Conservation (phyloP, 2,797 vertebrate genomes). For the Ambastaia sidthimunki region DNA sequence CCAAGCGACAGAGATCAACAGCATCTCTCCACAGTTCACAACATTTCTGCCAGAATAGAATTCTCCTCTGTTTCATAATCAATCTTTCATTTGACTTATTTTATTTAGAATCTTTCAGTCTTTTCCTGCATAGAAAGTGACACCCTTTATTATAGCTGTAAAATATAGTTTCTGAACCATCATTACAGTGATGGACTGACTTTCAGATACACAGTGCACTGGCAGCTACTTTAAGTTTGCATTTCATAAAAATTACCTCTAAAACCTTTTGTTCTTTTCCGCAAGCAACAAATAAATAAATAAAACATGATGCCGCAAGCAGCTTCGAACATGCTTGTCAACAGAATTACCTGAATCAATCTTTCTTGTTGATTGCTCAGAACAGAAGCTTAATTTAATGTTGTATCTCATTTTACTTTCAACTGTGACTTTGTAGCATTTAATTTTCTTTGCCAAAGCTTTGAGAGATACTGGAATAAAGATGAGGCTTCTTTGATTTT, state of each 20-base stretch:
- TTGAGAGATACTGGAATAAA: slow-evolving; percentile 10
- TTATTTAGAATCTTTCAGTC: background rate
- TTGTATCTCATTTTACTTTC: background rate
- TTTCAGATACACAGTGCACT: slow-evolving; percentile 30
- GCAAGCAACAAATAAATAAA: slow-evolving; percentile 12
- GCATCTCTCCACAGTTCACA: slow-evolving; percentile 10
- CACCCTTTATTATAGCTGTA: slow-evolving; percentile 2
- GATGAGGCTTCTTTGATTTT: slow-evolving; percentile 26
- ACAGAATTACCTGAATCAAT: slow-evolving; percentile 23
- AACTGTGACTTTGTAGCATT: slow-evolving; percentile 9
- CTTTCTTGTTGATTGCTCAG: slow-evolving; percentile 19
- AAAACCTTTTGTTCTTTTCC: slow-evolving; percentile 27
- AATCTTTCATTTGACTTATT: background rate
- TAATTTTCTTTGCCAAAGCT: slow-evolving; percentile 17
- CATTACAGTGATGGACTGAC: slow-evolving; percentile 45
- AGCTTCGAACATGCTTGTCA: background rate
- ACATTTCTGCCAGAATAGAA: slow-evolving; percentile 6
- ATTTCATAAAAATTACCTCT: slow-evolving; percentile 40
- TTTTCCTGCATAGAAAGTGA: background rate
- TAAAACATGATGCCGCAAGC: background rate
- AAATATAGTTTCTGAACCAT: slow-evolving; percentile 29
- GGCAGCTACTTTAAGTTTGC: slow-evolving; percentile 35
- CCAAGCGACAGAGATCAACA: slow-evolving; percentile 29
- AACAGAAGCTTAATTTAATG: slow-evolving; percentile 3
- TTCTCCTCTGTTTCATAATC: background rate